A percentile compares a stretch with the other conserved stretches of the same genome.
Evolutionary conservation across 2,113 vertebrate species (phyloP).

Genomic region (Oryzias melastigma): DNA sequence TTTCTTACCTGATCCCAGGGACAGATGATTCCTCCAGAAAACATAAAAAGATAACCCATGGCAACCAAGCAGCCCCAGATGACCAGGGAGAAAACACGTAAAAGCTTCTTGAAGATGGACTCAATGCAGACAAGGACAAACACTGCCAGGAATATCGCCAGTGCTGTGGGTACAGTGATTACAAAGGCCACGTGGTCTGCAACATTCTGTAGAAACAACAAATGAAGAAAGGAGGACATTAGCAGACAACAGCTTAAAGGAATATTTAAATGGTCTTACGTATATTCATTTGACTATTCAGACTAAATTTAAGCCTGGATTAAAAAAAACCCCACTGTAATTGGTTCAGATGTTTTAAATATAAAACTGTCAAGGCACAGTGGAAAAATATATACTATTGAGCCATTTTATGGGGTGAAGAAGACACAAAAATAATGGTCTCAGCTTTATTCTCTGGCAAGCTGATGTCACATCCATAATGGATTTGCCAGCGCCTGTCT

Average conservation of each 20-base stretch:
- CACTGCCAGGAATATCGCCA: constrained; percentile 95
- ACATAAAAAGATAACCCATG: constrained; percentile 99
- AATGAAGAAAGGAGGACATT: not conserved
- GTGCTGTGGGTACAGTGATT: constrained; percentile 92
- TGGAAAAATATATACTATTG: not conserved
- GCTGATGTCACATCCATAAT: constrained; percentile 59
- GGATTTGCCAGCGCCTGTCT: constrained; percentile 47
- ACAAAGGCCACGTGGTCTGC: constrained; percentile 94
- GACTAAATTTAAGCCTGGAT: not conserved
- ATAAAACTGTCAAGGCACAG: not conserved
- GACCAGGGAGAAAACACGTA: constrained; percentile 90
- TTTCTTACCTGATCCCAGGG: constrained; percentile 96
- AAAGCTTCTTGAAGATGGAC: constrained; percentile 94
- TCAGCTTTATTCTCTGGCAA: constrained; percentile 17
- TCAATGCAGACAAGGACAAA: constrained; percentile 97
- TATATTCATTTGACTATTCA: not conserved
- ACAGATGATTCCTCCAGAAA: constrained; percentile 92
- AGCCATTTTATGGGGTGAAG: not conserved
- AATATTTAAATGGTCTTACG: not conserved
- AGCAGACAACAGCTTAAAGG: not conserved
- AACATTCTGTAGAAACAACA: constrained; percentile 79
- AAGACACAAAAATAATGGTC: constrained; percentile 12
- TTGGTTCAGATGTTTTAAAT: not conserved
- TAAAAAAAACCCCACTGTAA: not conserved
- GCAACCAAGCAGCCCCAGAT: constrained; percentile 94